Conservation (phyloP, 1,140 invertebrate genomes). For the Atta colombica region DNA sequence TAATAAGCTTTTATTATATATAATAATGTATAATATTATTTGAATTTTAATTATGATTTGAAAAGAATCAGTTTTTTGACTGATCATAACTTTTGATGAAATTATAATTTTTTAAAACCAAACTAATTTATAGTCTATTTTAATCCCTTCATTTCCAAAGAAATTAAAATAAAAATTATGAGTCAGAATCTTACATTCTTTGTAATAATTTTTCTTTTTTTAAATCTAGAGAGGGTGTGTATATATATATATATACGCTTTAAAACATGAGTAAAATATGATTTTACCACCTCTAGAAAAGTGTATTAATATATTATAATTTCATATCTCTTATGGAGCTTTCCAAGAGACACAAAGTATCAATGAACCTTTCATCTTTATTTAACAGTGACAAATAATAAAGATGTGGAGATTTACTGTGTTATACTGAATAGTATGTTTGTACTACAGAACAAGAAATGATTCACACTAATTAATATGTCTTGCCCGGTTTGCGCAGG, state of each 20-base stretch:
- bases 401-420: no score
- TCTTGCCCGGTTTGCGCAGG: conserved; percentile 86
- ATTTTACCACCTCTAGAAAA: no score
- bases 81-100: background rate
- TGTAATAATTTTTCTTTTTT: background rate
- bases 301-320: no score
- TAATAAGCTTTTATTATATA: background rate
- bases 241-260: no score
- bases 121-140: background rate
- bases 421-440: no score
- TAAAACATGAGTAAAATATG: no score
- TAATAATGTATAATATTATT: no score
- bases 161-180: background rate
- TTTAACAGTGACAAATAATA: no score
- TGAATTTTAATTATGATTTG: background rate
- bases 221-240: no score
- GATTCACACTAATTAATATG: background rate
- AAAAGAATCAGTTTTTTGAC: background rate
- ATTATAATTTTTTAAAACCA: background rate
- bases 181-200: background rate
- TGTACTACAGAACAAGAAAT: background rate
- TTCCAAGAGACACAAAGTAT: no score
- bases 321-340: no score
- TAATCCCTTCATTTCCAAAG: background rate
- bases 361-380: no score